phyloP scores from a whole-genome alignment of 2,797 vertebrate species.

The Phaenicophaeus curvirostris region DNA sequence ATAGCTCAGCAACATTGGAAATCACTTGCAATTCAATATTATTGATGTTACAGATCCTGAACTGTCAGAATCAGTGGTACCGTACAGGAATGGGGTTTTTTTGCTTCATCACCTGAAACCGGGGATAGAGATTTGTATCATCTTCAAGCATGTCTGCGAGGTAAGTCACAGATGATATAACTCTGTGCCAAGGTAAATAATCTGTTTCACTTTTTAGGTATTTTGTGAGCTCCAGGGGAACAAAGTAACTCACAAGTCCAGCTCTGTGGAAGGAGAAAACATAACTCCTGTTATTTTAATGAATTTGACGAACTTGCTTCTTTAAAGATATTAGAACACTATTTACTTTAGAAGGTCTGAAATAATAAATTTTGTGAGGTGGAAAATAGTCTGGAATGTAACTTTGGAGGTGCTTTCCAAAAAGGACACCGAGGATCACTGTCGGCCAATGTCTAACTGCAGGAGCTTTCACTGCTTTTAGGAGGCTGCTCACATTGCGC shows the following conservation, averaged over 20 bases:
- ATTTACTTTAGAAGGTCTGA: background rate
- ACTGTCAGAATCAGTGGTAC: background rate
- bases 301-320: background rate
- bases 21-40: background rate
- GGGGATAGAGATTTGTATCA: constrained; percentile 78
- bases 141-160: constrained; percentile 87
- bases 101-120: constrained; percentile 84
- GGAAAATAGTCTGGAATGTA: background rate
- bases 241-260: constrained; percentile 81
- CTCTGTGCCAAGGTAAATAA: constrained; percentile 89
- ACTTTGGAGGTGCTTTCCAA: background rate
- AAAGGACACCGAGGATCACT: background rate
- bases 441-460: background rate
- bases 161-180: constrained; percentile 84
- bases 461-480: background rate
- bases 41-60: background rate
- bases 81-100: background rate
- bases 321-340: background rate
- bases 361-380: background rate
- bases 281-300: constrained; percentile 15
- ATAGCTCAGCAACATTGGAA: background rate
- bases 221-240: constrained; percentile 84
- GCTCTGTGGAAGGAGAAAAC: constrained; percentile 77
- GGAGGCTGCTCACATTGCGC: background rate
- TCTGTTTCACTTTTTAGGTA: constrained; percentile 85